These are phyloP conservation scores for Anorthoa munda DNA, from an alignment of 2,888 invertebrate genomes.

Conservation along the genomic window DNA sequence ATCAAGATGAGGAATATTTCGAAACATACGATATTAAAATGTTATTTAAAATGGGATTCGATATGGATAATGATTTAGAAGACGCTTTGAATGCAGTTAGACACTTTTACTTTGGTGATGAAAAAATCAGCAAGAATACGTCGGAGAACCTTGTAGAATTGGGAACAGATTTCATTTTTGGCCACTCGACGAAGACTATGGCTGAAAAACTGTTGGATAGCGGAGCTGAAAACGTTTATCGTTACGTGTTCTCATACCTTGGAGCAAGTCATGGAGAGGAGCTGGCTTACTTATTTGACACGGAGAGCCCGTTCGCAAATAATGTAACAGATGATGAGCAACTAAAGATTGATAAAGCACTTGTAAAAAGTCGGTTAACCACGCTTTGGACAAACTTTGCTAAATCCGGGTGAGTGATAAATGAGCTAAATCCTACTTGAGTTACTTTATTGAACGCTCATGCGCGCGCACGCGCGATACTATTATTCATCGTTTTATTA, in stretches of 20 bases:
- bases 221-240: conserved; percentile 35
- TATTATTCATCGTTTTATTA: too few species aligned
- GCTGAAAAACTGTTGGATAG: conserved; percentile 30
- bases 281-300: conserved; percentile 53
- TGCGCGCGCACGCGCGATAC: too few species aligned
- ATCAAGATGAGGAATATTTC: conserved; percentile 17
- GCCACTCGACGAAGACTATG: conserved; percentile 49
- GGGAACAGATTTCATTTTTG: conserved; percentile 46
- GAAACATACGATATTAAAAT: conserved; percentile 20
- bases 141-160: conserved; percentile 28
- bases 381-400: conserved; percentile 67
- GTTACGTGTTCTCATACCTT: conserved; percentile 50
- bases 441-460: too few species aligned
- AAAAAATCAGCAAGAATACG: conserved; percentile 21
- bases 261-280: conserved; percentile 58
- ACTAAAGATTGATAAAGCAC: conserved; percentile 34
- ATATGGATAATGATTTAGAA: conserved; percentile 34
- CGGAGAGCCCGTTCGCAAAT: not conserved
- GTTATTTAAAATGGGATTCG: conserved; percentile 42
- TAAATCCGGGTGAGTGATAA: conserved; percentile 32
- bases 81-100: conserved; percentile 16
- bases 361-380: conserved; percentile 40
- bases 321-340: conserved; percentile 48
- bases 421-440: not conserved
- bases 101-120: conserved; percentile 51